Evolutionary conservation across 2,888 invertebrate genomes (phyloP), one percentile per base, ranked within the genome.

Genomic region (Seira ritae): DNA sequence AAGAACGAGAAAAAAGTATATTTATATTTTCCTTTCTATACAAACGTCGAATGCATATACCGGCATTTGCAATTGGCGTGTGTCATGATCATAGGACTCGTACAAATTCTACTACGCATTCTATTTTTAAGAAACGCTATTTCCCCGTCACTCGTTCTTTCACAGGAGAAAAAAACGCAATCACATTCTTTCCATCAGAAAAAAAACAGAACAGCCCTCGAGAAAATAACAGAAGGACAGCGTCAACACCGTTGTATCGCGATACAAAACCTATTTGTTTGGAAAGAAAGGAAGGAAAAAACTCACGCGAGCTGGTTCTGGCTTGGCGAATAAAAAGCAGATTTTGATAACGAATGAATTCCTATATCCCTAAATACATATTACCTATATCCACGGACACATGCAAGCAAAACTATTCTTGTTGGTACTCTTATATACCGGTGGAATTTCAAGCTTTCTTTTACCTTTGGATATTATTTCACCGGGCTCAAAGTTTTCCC

Each of bases 211-310:
- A 31, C 31, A 31, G 31, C 3, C 50, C 50, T 50, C 50, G 50
- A 50, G 50, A n/a, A 50, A 50, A 50, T 50, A n/a, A n/a, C 50
- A 50, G 31, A 55, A 55, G 62, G 72, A 73, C 72, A 19, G 31
- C 37, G 72, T 73, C 62, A 73, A 73, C 72, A 73, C 72, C 37
- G 37, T 62, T 62, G 62, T 62, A 62, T 62, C 62, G 62, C 22
- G 22, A 62, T 62, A 62, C 10, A 62, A n/a, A 20, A 12, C 20
- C 22, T 62, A 62, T 62, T 62, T 62, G 62, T 62, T 62, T 62
- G 10, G 62, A 31, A 31, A 8, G 22, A 62, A 62, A 3, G 62
- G 8, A 31, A 8, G 22, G 20, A 62, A 20, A 62, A 62, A 62
- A 22, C 62, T 62, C 62, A 62, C 62, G 62, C 62, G 22, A 62